phyloP scores from a whole-genome alignment of 2,113 vertebrate species.

The Halichoerus grypus region DNA sequence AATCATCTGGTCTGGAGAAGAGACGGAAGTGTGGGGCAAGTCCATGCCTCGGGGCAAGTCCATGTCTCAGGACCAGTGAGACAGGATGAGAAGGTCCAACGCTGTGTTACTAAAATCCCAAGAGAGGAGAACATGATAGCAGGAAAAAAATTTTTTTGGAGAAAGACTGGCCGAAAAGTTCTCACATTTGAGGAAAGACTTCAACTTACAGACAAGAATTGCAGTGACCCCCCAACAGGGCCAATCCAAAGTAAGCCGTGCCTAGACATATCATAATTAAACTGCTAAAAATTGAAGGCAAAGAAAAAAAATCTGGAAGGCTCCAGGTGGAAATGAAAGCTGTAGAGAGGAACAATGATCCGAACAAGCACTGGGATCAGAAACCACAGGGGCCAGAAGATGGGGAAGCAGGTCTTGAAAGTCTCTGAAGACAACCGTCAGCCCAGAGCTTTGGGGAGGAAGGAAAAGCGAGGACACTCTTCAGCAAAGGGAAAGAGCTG shows the following conservation, averaged over 20 bases:
- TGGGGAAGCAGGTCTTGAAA: not conserved
- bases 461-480: not conserved
- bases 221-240: not conserved
- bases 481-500: too few relatives aligned
- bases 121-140: not conserved
- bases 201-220: not conserved
- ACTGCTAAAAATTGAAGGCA: too few relatives aligned
- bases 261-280: not conserved
- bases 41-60: not conserved
- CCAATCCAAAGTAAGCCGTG: too few relatives aligned
- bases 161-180: not conserved
- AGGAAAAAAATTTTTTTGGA: not conserved
- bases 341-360: not conserved
- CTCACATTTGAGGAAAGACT: not conserved
- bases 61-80: not conserved
- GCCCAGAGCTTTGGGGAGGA: not conserved
- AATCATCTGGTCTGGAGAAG: not conserved
- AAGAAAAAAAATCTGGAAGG: not conserved
- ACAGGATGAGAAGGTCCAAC: not conserved
- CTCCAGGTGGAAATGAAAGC: not conserved
- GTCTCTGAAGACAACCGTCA: accelerated
- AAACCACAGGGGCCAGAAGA: not conserved
- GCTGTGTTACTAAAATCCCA: not conserved
- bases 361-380: not conserved
- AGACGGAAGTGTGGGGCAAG: too few relatives aligned